These are phyloP conservation scores for Tetragonula carbonaria DNA, from an alignment of 2,888 invertebrate species.

Conservation along the genomic window DNA sequence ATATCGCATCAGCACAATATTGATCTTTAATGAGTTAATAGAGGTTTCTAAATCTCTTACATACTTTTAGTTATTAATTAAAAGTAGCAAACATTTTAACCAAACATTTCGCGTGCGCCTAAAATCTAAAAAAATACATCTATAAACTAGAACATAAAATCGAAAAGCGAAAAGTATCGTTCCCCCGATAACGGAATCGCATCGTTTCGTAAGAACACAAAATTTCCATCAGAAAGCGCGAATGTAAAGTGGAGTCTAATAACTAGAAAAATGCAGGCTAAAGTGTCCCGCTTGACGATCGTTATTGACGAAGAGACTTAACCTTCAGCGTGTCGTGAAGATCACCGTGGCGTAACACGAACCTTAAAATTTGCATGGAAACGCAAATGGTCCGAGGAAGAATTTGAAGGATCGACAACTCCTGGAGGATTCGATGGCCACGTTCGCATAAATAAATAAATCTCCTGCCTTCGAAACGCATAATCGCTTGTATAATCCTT, in stretches of 20 bases:
- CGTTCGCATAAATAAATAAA: slow-evolving; percentile 37
- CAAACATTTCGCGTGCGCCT: neutral
- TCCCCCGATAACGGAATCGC: neutral
- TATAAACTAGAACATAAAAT: neutral
- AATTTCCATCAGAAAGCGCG: neutral
- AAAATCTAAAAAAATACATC: neutral
- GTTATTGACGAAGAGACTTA: neutral
- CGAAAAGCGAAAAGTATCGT: neutral
- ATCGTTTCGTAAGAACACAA: neutral
- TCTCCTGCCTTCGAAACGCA: slow-evolving; percentile 42
- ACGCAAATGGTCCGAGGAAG: slow-evolving; percentile 24
- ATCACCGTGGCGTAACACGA: neutral
- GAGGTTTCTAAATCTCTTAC: too few species aligned
- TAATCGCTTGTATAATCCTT: slow-evolving; percentile 52
- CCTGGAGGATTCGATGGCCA: slow-evolving; percentile 7
- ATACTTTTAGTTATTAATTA: too few species aligned
- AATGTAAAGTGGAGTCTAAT: neutral
- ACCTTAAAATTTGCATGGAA: slow-evolving; percentile 39
- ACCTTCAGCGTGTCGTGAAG: too few species aligned
- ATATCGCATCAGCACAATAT: too few species aligned
- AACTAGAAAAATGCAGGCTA: neutral
- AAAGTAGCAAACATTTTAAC: too few species aligned
- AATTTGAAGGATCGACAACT: slow-evolving; percentile 41
- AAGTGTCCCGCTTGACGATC: neutral
- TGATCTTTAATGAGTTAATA: too few species aligned